Base-by-base conservation (phyloP, 1,140 invertebrate species). In the Aphis gossypii region DNA sequence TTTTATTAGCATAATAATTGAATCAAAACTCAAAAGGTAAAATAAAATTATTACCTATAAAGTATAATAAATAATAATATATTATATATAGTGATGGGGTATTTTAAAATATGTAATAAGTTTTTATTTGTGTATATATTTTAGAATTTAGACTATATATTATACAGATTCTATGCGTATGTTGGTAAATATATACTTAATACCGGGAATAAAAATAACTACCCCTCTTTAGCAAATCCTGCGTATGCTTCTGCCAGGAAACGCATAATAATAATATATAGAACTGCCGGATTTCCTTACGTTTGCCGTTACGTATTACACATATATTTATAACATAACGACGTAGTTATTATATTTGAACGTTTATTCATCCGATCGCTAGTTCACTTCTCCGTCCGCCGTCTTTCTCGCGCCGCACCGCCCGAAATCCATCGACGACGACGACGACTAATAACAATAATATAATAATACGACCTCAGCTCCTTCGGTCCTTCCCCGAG, bases 271-370 rank as follows among this genome's bases (percentile, higher is more conserved):
- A 76, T 68, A 68, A 76, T 76, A 76, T 76, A 76, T 76, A 76
- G 60, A 76, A 76, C 60, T 3, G 60, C 60, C 60, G 60, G 60
- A 76, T 76, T 76, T 76, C 60, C 60, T n/a, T 76, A 76, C 60
- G 60, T 76, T 76, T 76, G 60, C 60, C 14, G 30, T 68, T n/a
- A 18, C 56, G 60, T 30, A 30, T 14, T 60, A 60, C 30, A n/a
- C 60, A 68, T 76, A 76, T 76, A 76, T 76, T 76, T 76, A 18
- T 76, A n/a, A 76, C 44, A 46, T 87, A 46, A 87, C 14, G 84
- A 48, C 30, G 44, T 51, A 51, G 48, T 87, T 46, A 87, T 87
- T 87, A 87, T 87, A 44, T 84, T 84, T 44, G 23, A 41, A 84
- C 38, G 38, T 44, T 84, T 84, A 84, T 84, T 87, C 41, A 87